phyloP scores from a whole-genome alignment of 1,140 invertebrate species.

The Euschistus heros region DNA sequence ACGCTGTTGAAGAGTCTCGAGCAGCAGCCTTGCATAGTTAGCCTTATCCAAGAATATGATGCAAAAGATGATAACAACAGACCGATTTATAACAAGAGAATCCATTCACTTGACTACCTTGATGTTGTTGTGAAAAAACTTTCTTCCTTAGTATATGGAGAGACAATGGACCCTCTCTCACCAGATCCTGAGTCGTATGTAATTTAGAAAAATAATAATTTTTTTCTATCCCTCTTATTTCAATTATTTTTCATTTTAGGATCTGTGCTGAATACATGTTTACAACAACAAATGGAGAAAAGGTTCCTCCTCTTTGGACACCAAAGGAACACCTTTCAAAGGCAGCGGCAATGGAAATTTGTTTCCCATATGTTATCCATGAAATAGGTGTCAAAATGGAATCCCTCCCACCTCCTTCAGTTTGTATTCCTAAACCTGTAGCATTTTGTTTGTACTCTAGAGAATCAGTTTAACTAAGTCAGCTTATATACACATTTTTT shows the following conservation, averaged over 20 bases:
- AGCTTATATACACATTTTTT: not conserved
- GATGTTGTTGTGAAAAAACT: conserved; percentile 24
- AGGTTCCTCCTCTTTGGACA: conserved; percentile 29
- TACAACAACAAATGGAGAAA: not conserved
- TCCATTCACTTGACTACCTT: not conserved
- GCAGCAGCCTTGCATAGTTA: conserved; percentile 22
- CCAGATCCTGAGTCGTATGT: conserved; percentile 26
- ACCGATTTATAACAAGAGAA: not conserved
- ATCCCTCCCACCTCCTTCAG: conserved; percentile 24
- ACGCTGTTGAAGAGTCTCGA: conserved; percentile 17
- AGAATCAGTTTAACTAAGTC: not conserved
- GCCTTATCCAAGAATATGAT: conserved; percentile 20
- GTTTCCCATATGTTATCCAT: conserved; percentile 27
- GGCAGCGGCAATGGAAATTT: conserved; percentile 26
- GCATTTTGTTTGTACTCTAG: not conserved
- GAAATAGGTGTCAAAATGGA: conserved; percentile 23
- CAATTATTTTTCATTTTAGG: not conserved
- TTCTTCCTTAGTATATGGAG: conserved; percentile 22
- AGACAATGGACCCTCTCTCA: conserved; percentile 22
- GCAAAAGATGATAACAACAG: not conserved
- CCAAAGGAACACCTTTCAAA: conserved; percentile 28
- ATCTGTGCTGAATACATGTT: not conserved
- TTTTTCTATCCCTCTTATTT: too few species aligned
- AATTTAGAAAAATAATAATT: not conserved
- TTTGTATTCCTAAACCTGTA: conserved; percentile 16